Base-by-base conservation (phyloP, 2,888 invertebrate genomes). In the Auanema freiburgensis region DNA sequence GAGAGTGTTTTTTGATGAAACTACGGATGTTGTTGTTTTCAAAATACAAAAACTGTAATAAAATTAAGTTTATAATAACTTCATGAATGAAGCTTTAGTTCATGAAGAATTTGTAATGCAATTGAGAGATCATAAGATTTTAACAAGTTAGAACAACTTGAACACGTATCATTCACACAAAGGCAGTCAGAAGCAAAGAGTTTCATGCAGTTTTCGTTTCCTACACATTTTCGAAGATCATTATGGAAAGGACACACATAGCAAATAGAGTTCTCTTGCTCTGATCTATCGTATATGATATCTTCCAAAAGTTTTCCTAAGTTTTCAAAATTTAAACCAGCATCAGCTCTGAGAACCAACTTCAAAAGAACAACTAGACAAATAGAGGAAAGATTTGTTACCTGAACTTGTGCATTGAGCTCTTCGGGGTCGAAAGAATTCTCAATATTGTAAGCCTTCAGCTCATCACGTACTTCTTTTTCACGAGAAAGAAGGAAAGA, bases 301-400 rank as follows among this genome's bases (percentile, higher is more conserved):
- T 46, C 14, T 11, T 56, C 24, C 11, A 65, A 57, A n/a, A 65
- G 51, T 2, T n/a, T 16, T 8, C 12, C n/a, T 18, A 69, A 33
- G 11, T 60, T 53, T 11, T 51, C 12, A 16, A 59, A 54, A 46
- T 72, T 67, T 14, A 76, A 67, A 16, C 74, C 60, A n/a, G 76
- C 70, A 51, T 76, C 76, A 11, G 74, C 74, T 40, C 65, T 65
- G 11, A 76, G 64, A 10, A 76, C 50, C 46, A 63, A 24, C 71
- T 71, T 58, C 25, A 67, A 57, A 8, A n/a, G 11, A 12, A 41
- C 16, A 46, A 14, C 18, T 1, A 33, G 8, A 33, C 8, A 8
- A 33, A 33, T 5, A 18, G 5, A 21, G 10, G 6, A 5, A 5
- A 46, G 8, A 3, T 46, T 46, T 21, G 46, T 41, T n/a, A 62